Conservation (phyloP, 1,140 invertebrate genomes). For the Hycleus phaleratus region DNA sequence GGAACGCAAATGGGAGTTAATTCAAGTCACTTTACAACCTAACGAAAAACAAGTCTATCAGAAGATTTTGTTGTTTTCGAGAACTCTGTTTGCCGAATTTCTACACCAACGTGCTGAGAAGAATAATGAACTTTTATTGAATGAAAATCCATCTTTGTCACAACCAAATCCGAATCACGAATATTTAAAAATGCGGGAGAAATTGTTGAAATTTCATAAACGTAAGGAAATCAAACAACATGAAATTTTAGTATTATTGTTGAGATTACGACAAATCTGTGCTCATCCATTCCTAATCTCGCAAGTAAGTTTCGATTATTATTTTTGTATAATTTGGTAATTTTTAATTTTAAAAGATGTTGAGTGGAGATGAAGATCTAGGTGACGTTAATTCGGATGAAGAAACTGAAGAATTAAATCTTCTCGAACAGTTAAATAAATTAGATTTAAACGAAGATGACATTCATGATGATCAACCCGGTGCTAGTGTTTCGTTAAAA, state of each 20-base stretch:
- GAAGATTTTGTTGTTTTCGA: conserved; percentile 64
- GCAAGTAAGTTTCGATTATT: conserved; percentile 37
- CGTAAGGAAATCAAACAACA: conserved; percentile 57
- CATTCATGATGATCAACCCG: neutral
- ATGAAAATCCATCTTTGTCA: neutral
- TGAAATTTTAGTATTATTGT: conserved; percentile 71
- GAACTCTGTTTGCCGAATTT: conserved; percentile 66
- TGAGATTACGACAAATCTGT: conserved; percentile 82
- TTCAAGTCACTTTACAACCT: neutral
- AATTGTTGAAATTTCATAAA: conserved; percentile 51
- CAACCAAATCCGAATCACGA: conserved; percentile 21
- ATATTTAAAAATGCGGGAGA: conserved; percentile 46
- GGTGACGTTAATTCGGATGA: conserved; percentile 17
- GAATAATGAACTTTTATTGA: neutral
- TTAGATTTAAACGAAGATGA: conserved; percentile 33
- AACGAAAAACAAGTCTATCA: conserved; percentile 70
- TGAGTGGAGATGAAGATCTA: conserved; percentile 3
- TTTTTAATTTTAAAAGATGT: neutral
- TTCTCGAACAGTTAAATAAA: conserved; percentile 39
- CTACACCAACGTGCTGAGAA: conserved; percentile 57
- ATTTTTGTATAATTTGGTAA: neutral
- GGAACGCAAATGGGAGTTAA: neutral
- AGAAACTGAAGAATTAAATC: conserved; percentile 34
- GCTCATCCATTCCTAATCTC: conserved; percentile 78
- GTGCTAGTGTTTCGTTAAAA: conserved; percentile 23